A percentile compares a stretch with the other conserved stretches of the same genome.
Conservation (phyloP, 2,888 invertebrate genomes). For the Drosophila antonietae region DNA sequence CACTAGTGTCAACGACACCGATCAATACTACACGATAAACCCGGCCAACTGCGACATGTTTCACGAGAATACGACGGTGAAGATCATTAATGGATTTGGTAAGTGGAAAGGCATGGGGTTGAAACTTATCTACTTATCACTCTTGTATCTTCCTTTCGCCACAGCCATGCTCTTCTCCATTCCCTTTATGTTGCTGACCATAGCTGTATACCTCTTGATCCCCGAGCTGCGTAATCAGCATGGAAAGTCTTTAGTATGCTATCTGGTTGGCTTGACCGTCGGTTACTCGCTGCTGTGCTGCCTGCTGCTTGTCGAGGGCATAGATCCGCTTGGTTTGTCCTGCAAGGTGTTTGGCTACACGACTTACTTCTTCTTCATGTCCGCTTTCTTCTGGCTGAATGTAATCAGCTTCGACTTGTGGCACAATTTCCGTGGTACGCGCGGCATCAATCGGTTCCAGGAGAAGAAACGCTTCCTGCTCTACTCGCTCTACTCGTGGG, state of each 20-base stretch:
- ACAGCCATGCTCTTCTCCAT: constrained; percentile 90
- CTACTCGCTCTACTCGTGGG: constrained; percentile 84
- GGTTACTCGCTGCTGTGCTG: constrained; percentile 87
- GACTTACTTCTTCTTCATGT: constrained; percentile 91
- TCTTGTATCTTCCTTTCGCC: rapidly evolving
- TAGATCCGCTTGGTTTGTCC: constrained; percentile 37
- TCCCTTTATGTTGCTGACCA: constrained; percentile 90
- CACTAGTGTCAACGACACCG: constrained; percentile 61
- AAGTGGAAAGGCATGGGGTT: constrained; percentile 21
- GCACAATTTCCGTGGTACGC: constrained; percentile 86
- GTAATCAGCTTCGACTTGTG: constrained; percentile 95
- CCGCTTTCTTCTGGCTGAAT: constrained; percentile 94
- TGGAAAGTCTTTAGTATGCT: constrained; percentile 91
- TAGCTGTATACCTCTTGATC: constrained; percentile 89
- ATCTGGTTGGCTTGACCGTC: constrained; percentile 88
- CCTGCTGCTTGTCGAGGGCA: constrained; percentile 54
- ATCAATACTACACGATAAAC: constrained; percentile 67
- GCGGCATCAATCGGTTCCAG: constrained; percentile 77
- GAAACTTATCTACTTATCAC: no score
- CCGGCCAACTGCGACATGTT: constrained; percentile 79
- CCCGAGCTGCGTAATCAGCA: constrained; percentile 91
- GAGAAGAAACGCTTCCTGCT: constrained; percentile 82
- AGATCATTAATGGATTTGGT: constrained; percentile 81
- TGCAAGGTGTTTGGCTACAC: constrained; percentile 86
- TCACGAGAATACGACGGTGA: constrained; percentile 64